Conservation (phyloP, 2,797 vertebrate species). For the Falco berigora region DNA sequence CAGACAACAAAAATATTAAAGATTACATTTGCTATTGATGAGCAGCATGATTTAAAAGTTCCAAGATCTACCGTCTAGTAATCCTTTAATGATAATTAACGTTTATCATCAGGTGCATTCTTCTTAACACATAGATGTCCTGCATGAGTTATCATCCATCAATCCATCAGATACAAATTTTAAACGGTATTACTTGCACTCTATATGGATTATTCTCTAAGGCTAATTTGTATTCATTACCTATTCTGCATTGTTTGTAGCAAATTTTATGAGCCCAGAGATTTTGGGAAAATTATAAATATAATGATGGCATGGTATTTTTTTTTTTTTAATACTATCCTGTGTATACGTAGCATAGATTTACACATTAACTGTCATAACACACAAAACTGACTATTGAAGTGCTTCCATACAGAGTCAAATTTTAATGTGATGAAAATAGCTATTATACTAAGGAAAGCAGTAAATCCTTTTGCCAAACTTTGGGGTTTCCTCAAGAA, state of each 20-base stretch:
- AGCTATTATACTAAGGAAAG: background rate
- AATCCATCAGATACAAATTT: background rate
- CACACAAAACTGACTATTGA: background rate
- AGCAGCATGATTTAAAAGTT: background rate
- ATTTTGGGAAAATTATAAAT: background rate
- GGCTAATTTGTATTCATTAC: background rate
- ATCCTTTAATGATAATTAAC: background rate
- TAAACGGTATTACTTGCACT: background rate
- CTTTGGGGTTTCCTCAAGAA: background rate
- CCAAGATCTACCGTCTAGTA: background rate
- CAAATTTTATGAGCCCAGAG: background rate
- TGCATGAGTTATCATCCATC: background rate
- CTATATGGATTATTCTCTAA: background rate
- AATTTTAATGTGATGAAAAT: background rate
- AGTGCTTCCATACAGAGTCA: background rate
- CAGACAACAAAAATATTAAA: background rate
- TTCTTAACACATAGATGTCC: background rate
- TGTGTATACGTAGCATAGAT: background rate
- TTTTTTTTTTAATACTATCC: background rate
- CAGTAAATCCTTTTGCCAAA: background rate
- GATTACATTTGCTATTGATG: background rate
- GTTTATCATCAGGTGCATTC: background rate
- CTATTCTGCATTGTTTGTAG: background rate
- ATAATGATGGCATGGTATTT: background rate
- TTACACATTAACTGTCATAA: background rate